Base-by-base conservation (phyloP, 1,140 invertebrate genomes). In the Elymnias hypermnestra region DNA sequence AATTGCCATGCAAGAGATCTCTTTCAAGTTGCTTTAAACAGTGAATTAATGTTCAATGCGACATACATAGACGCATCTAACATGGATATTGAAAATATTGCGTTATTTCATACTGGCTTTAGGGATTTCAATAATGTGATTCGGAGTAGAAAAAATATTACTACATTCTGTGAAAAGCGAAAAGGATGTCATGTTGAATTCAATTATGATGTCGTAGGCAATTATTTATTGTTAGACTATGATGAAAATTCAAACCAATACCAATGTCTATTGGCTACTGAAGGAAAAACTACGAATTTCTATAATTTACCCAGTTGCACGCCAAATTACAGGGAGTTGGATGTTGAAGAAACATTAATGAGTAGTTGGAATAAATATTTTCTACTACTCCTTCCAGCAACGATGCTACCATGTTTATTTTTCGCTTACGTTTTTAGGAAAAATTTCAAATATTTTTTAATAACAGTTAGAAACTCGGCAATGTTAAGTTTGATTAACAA, bases 381-480 rank as follows among this genome's bases (percentile, higher is more conserved):
- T 1, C 41, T 82, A 0, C 17, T 74, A 0, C 49, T 77, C 31
- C 13, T 49, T 8, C 68, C 70, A 2, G 26, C 52, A 2, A 2
- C 72, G 0, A 22, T 83, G 3, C 9, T 87, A 5, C 74, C 72
- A 1, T 7, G 68, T 1, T 28, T 79, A 1, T 12, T 75, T 0
- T 58, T 70, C 1, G 49, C 78, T 15, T 73, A 78, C 10, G 43
- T 87, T 0, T 74, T 83, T 21, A 84, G 87, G 14, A 87, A 87
- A 51, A 84, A 87, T 33, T 83, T 90, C 1, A 81, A 76, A 57
- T 90, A 89, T 53, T 90, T 88, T 52, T 84, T 83, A 23, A 84
- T 90, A n/a, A 88, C 84, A 0, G 55, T 90, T 21, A 89, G 87
- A 49, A 82, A 89, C 75, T 58, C 79, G 38, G 68, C 78, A 25